Evolutionary conservation across 2,888 invertebrate genomes (phyloP), one percentile per base, ranked within the genome.

Genomic region (Sepiola atlantica): DNA sequence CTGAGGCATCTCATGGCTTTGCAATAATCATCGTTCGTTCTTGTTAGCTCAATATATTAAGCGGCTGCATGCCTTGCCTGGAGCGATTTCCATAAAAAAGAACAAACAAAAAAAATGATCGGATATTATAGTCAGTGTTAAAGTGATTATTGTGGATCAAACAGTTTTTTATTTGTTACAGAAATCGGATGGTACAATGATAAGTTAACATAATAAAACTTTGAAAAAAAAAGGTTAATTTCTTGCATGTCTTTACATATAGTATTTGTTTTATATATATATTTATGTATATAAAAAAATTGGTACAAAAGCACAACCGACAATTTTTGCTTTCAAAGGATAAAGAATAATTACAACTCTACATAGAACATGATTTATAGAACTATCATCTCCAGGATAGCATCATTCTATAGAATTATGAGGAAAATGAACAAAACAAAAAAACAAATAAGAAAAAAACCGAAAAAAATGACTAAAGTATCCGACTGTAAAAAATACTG

Each of bases 301-400:
- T 77, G 10, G 10, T 77, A 77, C 77, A 77, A 77, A 77, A 77
- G 77, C 77, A 77, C 77, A 77, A 77, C 77, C 77, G n/a, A 77
- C n/a, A 28, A 77, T 77, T n/a, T 61, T 77, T n/a, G n/a, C 77
- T 77, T 12, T n/a, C 14, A n/a, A 77, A 77, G n/a, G 28, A 77
- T 77, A 77, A 28, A 77, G 77, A 77, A 77, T 77, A 77, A 77
- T 77, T 77, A 77, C 77, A 77, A 77, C 77, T n/a, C 77, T 77
- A 77, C 77, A 77, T 77, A 77, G n/a, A 77, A 77, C 77, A n/a
- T n/a, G 77, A 77, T 77, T n/a, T n/a, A 77, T 77, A 77, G 28
- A n/a, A n/a, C n/a, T 77, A n/a, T n/a, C n/a, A 77, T 28, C n/a
- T 77, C n/a, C n/a, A n/a, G n/a, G 77, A 77, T n/a, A 77, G 77